Percentiles rank a stretch among this genome's conserved stretches.
Evolutionary conservation across 2,113 vertebrate genomes (phyloP).

Genomic region (Alexandromys fortis): DNA sequence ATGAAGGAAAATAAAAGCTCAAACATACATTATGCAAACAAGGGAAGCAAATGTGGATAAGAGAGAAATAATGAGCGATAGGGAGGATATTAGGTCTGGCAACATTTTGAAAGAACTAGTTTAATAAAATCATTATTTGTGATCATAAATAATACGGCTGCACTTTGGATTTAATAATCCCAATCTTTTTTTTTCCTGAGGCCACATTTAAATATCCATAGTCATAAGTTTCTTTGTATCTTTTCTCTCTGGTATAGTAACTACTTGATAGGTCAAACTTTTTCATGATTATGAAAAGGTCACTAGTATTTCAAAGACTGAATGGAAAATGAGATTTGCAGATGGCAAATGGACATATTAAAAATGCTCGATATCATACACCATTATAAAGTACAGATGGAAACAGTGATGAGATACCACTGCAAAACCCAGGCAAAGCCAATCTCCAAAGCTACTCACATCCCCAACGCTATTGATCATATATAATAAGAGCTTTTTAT

Average conservation of each 20-base stretch:
- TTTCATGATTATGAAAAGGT: not conserved
- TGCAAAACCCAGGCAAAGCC: not conserved
- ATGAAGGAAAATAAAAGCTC: not conserved
- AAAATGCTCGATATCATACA: not conserved
- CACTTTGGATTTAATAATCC: not conserved
- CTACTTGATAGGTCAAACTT: not conserved
- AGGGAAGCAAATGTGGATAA: not conserved
- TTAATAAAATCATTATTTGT: not conserved
- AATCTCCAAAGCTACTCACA: not conserved
- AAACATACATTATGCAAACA: not conserved
- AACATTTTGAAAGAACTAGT: conserved; percentile 17
- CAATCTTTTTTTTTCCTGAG: not conserved
- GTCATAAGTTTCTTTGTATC: not conserved
- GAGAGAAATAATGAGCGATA: not conserved
- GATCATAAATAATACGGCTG: not conserved
- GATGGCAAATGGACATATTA: not conserved
- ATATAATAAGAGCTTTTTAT: not conserved
- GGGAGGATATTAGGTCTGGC: not conserved
- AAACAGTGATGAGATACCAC: not conserved
- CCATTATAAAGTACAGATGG: not conserved
- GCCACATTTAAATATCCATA: not conserved
- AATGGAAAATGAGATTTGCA: not conserved
- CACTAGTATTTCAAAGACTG: not conserved
- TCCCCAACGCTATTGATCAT: not conserved
- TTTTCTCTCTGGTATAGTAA: not conserved